These are phyloP conservation scores for Phalacrocorax pelagicus DNA, from an alignment of 2,113 vertebrate genomes.

Conservation along the genomic window DNA sequence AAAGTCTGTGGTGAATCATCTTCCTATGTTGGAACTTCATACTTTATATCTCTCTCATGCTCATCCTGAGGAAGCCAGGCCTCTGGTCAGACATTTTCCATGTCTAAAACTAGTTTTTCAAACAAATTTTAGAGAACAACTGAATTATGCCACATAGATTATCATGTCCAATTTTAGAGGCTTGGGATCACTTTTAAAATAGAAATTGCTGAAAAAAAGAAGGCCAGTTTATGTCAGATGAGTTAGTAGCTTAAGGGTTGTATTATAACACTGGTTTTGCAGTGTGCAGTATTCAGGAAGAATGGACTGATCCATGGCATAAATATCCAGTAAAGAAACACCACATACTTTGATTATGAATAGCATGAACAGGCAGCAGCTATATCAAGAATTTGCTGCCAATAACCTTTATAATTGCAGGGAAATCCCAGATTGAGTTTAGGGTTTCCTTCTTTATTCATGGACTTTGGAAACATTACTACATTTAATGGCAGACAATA, in stretches of 20 bases:
- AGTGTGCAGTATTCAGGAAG: not conserved
- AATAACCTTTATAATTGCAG: not conserved
- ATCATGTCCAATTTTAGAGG: not conserved
- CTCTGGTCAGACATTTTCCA: not conserved
- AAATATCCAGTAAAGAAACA: not conserved
- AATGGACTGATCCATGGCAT: not conserved
- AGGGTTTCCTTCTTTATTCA: slow-evolving; percentile 11
- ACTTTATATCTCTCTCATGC: not conserved
- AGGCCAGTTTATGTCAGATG: not conserved
- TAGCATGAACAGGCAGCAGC: not conserved
- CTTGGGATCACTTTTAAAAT: not conserved
- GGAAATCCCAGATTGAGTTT: slow-evolving; percentile 33
- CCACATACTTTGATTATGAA: not conserved
- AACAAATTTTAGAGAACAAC: not conserved
- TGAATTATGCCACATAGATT: not conserved
- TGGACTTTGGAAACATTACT: not conserved
- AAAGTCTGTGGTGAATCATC: not conserved
- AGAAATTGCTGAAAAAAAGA: not conserved
- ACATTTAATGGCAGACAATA: not conserved
- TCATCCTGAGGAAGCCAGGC: not conserved
- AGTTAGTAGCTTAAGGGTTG: not conserved
- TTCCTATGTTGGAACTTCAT: not conserved
- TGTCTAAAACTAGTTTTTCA: not conserved
- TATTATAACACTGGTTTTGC: not conserved
- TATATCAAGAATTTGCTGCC: not conserved